Conservation (phyloP, 1,140 invertebrate genomes). For the Archivesica marissinica region DNA sequence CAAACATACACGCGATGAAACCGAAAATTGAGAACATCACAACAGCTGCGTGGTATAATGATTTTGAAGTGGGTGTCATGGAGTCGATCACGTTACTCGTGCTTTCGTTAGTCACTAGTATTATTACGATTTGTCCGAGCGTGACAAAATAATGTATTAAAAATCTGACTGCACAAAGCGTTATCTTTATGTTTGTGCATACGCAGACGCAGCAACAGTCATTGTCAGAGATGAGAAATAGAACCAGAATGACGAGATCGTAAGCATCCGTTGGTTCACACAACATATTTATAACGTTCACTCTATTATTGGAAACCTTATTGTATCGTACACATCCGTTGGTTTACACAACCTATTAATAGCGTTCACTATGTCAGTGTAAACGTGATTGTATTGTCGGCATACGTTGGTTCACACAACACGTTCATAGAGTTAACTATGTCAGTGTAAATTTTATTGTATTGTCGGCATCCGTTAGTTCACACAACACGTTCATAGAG, state of each 20-base stretch:
- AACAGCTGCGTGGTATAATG: neutral
- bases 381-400: neutral
- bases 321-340: too few relatives aligned
- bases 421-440: too few relatives aligned
- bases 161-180: neutral
- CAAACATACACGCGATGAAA: neutral
- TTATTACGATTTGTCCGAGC: neutral
- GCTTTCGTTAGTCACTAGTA: neutral
- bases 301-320: too few relatives aligned
- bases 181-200: neutral
- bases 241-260: conserved; percentile 4
- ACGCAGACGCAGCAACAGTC: conserved; percentile 2
- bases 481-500: too few relatives aligned
- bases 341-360: too few relatives aligned
- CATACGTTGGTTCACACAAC: conserved; percentile 9
- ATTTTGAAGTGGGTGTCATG: neutral
- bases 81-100: neutral
- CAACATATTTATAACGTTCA: too few relatives aligned
- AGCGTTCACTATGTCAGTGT: too few relatives aligned
- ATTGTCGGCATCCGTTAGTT: too few relatives aligned
- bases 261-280: conserved; percentile 14
- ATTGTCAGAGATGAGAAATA: neutral
- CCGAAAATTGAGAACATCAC: neutral
- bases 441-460: too few relatives aligned
- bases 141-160: neutral